Conservation (phyloP, 2,797 vertebrate species). For the Gymnoscopelus microlampas region DNA sequence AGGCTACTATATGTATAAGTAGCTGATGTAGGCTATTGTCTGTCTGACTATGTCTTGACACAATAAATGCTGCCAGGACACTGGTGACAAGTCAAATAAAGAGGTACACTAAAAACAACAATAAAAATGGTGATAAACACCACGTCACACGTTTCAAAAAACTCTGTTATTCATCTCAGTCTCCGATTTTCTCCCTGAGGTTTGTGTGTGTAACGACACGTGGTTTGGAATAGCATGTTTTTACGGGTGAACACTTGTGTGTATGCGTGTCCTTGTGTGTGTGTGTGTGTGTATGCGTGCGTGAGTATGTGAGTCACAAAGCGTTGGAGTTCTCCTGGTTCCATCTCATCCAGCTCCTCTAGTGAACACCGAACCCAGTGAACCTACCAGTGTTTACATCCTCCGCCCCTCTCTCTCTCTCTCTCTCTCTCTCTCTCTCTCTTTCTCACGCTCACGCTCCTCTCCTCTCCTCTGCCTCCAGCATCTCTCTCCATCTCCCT, state of each 20-base stretch:
- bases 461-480: constrained; percentile 62
- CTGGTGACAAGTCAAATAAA: too few relatives aligned
- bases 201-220: constrained; percentile 37
- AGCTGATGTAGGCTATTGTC: too few relatives aligned
- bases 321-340: constrained; percentile 70
- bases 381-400: constrained; percentile 79
- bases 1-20: too few relatives aligned
- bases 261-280: constrained; percentile 5
- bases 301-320: constrained; percentile 78
- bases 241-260: constrained; percentile 19
- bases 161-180: constrained; percentile 32
- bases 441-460: constrained; percentile 65
- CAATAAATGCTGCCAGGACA: too few relatives aligned
- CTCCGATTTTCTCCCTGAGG: constrained; percentile 30
- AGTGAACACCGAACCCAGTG: constrained; percentile 76
- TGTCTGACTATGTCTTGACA: too few relatives aligned
- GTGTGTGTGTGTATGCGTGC: constrained; percentile 63
- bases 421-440: constrained; percentile 69
- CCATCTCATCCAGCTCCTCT: constrained; percentile 74
- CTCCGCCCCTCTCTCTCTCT: constrained; percentile 59
- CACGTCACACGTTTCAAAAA: constrained; percentile 28
- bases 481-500: constrained; percentile 51
- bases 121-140: constrained; percentile 11
- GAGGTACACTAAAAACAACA: too few relatives aligned
- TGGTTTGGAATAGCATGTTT: constrained; percentile 42